Evolutionary conservation across 2,888 invertebrate species (phyloP), one percentile per base, ranked within the genome.

Genomic region (Papilio elwesi): DNA sequence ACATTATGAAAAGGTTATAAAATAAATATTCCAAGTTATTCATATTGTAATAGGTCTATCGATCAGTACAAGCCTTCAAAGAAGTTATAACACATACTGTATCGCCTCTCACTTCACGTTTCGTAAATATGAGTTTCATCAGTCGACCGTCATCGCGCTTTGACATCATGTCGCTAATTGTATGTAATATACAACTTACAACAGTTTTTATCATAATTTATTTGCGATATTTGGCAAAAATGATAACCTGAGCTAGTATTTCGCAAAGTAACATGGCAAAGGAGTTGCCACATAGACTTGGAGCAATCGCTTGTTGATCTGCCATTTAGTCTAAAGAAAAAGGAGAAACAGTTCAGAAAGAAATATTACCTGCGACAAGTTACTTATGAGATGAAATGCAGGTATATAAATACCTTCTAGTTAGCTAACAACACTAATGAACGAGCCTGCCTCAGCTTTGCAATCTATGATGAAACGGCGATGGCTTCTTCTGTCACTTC

Each of bases 111-210:
- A 70, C 70, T 63, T 70, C 0, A 13, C 10, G 16, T 70, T 70
- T 70, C 70, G 70, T 70, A 70, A 70, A 66, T 43, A 43, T 12
- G 38, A 52, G 63, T 70, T 70, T 70, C 70, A 70, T 70, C 51
- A 70, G 43, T 26, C 43, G 43, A 9, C 52, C 63, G 26, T 53
- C 53, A 53, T 11, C 43, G 69, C n/a, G n/a, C 36, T 15, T 70
- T 65, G 64, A 36, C 64, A 64, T 70, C 13, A 47, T 51, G 26
- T 55, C 70, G 55, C 70, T 70, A 70, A 64, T 52, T 63, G 43
- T 47, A 38, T 53, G 43, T 64, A 12, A 63, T 64, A 53, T 16
- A 13, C 38, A 43, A 43, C 43, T 66, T 66, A 15, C 67, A 8
- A 43, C 43, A 62, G 10, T 62, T 62, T 49, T 49, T 49, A 36